Conservation (phyloP, 2,113 vertebrate genomes). For the Menidia beryllina region DNA sequence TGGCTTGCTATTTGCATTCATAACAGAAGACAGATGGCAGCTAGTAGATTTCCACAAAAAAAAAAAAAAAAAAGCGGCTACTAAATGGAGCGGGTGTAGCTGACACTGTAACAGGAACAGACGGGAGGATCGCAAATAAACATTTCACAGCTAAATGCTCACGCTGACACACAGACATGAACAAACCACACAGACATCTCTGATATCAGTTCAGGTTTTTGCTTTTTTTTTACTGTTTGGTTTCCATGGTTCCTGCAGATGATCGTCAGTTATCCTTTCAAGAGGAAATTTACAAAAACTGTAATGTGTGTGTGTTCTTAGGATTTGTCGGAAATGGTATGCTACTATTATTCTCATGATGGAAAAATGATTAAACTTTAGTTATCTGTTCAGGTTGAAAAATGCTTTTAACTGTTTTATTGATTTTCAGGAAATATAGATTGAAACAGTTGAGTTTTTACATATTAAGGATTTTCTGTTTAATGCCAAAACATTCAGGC, state of each 20-base stretch:
- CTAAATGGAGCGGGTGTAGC: conserved; percentile 61
- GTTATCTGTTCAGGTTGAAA: neutral
- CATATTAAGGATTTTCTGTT: too few relatives aligned
- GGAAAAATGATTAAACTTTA: neutral
- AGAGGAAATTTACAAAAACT: conserved; percentile 17
- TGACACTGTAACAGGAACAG: conserved; percentile 62
- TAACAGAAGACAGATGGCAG: conserved; percentile 69
- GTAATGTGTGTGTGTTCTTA: neutral
- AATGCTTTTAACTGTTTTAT: too few relatives aligned
- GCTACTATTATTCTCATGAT: neutral
- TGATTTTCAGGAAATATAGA: too few relatives aligned
- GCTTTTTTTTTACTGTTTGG: conserved; percentile 26
- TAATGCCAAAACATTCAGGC: too few relatives aligned
- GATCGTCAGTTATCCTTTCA: conserved; percentile 51
- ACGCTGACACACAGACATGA: conserved; percentile 11
- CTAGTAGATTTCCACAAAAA: conserved; percentile 56
- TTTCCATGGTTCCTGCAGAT: conserved; percentile 59
- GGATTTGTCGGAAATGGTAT: too few relatives aligned
- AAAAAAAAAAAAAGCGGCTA: too few relatives aligned
- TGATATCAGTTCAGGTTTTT: conserved; percentile 31
- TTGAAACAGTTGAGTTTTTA: too few relatives aligned
- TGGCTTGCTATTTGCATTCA: conserved; percentile 66
- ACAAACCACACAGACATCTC: conserved; percentile 41
- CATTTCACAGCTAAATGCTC: conserved; percentile 56
- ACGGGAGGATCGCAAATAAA: conserved; percentile 60